phyloP scores from a whole-genome alignment of 2,113 vertebrate genomes.

The Eleginops maclovinus region DNA sequence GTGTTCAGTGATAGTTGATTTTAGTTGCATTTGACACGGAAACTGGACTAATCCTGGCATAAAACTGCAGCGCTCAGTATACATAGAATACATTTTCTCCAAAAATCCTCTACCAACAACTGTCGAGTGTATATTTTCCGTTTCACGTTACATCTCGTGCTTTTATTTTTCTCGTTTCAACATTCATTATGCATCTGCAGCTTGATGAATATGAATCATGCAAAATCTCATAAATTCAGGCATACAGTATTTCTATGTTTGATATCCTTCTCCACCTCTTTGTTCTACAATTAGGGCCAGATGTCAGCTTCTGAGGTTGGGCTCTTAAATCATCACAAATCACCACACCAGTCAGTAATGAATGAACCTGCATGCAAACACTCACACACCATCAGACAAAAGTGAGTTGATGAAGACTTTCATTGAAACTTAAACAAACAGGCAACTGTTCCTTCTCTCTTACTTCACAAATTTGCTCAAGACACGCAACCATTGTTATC shows the following conservation, averaged over 20 bases:
- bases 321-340: conserved; percentile 83
- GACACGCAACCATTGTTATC: conserved; percentile 68
- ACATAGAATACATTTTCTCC: not conserved
- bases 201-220: conserved; percentile 36
- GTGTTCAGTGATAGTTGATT: not conserved
- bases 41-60: conserved; percentile 18
- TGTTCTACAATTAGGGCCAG: conserved; percentile 87
- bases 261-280: conserved; percentile 65
- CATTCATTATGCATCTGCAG: not conserved
- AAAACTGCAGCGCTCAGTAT: conserved; percentile 1
- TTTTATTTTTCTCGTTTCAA: conserved; percentile 27
- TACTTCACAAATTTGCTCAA: conserved; percentile 45
- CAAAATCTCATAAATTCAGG: conserved; percentile 41
- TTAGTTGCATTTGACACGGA: conserved; percentile 1
- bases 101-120: not conserved
- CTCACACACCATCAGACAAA: conserved; percentile 9
- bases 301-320: conserved; percentile 83
- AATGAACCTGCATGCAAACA: conserved; percentile 35
- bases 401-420: conserved; percentile 2
- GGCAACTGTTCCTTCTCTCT: conserved; percentile 29
- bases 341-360: conserved; percentile 73
- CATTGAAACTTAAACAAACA: conserved; percentile 13
- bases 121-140: conserved; percentile 5
- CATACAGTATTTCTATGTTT: conserved; percentile 23
- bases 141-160: conserved; percentile 31